Evolutionary conservation across 2,797 vertebrate genomes (phyloP).

Genomic region (Merluccius polli): DNA sequence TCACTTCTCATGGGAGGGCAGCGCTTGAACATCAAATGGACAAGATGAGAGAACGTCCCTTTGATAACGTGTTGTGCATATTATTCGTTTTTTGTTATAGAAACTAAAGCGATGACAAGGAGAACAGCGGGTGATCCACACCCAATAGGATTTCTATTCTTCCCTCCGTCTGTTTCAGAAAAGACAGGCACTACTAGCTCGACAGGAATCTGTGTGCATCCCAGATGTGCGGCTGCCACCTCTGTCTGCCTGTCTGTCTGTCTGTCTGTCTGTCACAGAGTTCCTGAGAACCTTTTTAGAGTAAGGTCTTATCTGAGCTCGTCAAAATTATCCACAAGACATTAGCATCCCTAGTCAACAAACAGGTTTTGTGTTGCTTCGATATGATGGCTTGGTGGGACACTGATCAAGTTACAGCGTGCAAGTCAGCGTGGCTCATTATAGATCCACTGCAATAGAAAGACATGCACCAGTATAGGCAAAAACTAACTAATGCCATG

Average conservation of each 20-base stretch:
- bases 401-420: neutral
- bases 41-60: neutral
- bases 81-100: neutral
- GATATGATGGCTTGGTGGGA: neutral
- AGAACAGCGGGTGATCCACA: neutral
- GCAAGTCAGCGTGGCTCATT: neutral
- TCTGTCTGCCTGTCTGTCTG: neutral
- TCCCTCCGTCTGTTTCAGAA: neutral
- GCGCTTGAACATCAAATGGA: neutral
- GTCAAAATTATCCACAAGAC: neutral
- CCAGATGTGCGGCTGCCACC: neutral
- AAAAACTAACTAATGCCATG: neutral
- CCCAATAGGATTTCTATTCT: neutral
- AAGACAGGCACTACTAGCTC: neutral
- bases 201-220: neutral
- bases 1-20: neutral
- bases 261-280: neutral
- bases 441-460: neutral
- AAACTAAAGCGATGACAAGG: neutral
- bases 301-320: neutral
- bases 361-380: neutral
- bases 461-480: neutral
- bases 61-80: neutral
- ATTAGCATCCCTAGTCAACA: neutral
- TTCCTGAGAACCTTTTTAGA: neutral